Evolutionary conservation across 2,888 invertebrate species (phyloP).

Genomic region (Hedychridium roseum): DNA sequence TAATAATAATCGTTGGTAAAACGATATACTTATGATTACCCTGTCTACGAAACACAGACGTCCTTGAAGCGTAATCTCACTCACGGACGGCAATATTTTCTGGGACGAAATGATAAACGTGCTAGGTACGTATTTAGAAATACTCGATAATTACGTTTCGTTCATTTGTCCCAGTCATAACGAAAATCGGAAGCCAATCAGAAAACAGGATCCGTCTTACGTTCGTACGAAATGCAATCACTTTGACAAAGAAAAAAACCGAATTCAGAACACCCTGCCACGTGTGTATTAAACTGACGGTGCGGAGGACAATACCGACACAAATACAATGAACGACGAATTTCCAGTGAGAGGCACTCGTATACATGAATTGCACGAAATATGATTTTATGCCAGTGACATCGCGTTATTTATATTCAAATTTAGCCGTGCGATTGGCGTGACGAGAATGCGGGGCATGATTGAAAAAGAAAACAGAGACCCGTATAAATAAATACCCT

Average conservation of each 20-base stretch:
- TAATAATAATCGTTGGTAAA: conserved; percentile 8
- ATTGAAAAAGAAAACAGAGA: too few species aligned
- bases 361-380: too few species aligned
- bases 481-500: conserved; percentile 34
- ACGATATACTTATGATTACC: not conserved
- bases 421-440: too few species aligned
- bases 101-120: conserved; percentile 1
- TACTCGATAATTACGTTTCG: not conserved
- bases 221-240: conserved; percentile 24
- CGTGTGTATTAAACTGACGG: too few species aligned
- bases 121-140: not conserved
- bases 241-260: conserved; percentile 9
- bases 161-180: not conserved
- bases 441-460: too few species aligned
- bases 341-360: too few species aligned
- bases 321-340: too few species aligned
- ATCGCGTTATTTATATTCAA: too few species aligned
- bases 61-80: conserved; percentile 2
- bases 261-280: too few species aligned
- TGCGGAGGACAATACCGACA: too few species aligned
- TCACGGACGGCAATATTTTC: conserved; percentile 8
- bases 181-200: conserved; percentile 11
- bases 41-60: not conserved
- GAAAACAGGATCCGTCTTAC: conserved; percentile 13
- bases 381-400: too few species aligned